Conservation (phyloP, 1,140 invertebrate species). For the Leptonema lineaticorne region DNA sequence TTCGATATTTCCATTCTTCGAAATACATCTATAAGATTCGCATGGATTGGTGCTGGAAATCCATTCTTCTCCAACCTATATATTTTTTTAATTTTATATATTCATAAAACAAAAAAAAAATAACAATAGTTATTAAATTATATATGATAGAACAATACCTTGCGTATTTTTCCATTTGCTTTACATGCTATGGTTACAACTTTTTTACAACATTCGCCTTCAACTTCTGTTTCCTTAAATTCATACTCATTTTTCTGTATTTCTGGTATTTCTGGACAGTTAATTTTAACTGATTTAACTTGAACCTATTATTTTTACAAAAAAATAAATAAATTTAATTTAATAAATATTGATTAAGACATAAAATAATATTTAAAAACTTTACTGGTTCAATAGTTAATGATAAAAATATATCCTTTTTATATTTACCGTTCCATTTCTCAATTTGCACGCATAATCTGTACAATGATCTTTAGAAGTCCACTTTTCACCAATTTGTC, state of each 20-base stretch:
- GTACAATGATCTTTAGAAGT: slow-evolving; percentile 61
- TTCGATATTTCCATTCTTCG: slow-evolving; percentile 50
- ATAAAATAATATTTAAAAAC: neutral
- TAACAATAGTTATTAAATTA: neutral
- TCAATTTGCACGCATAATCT: slow-evolving; percentile 57
- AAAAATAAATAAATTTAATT: neutral
- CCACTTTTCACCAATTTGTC: slow-evolving; percentile 59
- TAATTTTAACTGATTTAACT: slow-evolving; percentile 50
- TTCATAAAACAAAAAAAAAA: neutral
- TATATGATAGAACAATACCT: slow-evolving; percentile 20
- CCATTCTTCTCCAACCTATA: slow-evolving; percentile 18
- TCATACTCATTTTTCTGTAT: slow-evolving; percentile 44
- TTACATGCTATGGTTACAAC: slow-evolving; percentile 45
- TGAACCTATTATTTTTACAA: slow-evolving; percentile 45
- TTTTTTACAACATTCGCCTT: slow-evolving; percentile 46
- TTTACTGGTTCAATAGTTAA: too few species aligned
- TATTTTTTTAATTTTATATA: neutral
- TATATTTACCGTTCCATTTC: slow-evolving; percentile 55
- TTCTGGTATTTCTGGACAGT: slow-evolving; percentile 46
- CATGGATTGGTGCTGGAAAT: slow-evolving; percentile 58
- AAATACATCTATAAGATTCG: slow-evolving; percentile 55
- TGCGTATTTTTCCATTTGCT: slow-evolving; percentile 40
- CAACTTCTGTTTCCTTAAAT: slow-evolving; percentile 40
- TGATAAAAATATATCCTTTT: slow-evolving; percentile 28
- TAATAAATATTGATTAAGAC: neutral